Evolutionary conservation across 1,140 invertebrate species (phyloP), one percentile per base, ranked within the genome.

Genomic region (Meloidogyne hapla): DNA sequence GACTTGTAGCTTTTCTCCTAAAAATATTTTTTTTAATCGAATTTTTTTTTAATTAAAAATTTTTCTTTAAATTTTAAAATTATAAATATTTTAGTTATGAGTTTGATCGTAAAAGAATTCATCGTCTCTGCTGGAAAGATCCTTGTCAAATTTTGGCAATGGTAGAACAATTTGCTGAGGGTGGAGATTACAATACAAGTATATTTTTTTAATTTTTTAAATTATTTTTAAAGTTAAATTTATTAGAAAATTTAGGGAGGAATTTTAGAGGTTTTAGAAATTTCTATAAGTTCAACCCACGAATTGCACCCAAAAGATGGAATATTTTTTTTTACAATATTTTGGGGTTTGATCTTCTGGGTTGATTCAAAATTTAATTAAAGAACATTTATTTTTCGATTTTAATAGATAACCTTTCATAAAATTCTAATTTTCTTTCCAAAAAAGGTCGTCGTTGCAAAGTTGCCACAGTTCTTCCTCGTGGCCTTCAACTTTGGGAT

Each of bases 131-230:
- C 40, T 84, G 77, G 64, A 84, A 77, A 6, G 56, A 73, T 12
- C 71, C 71, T 33, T 13, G 81, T 25, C 83, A 86, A 73, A 78
- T 86, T 48, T 75, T 86, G 8, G 77, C 84, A 2, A 80, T 84
- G 69, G 75, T 86, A 61, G 84, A 85, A 76, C 80, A 87, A 79
- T 79, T 85, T 64, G 67, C 83, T 13, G 69, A 87, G 45, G 84
- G 84, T 15, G 84, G 84, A 23, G 84, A 85, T 75, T 87, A 80
- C 63, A 66, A 81, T 4, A 28, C 73, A 33, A 80, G 76, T 76
- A 78, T 56, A 15, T 38, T 70, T 69, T 80, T 23, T 23, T 0
- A 9, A 25, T 33, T 12, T 4, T 48, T 48, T 18, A 48, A 48
- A 18, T 3, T 18, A 18, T 48, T 48, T 48, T n/a, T n/a, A n/a